These are phyloP conservation scores for Urocitellus parryii DNA, from an alignment of 2,113 vertebrate species.

Conservation along the genomic window DNA sequence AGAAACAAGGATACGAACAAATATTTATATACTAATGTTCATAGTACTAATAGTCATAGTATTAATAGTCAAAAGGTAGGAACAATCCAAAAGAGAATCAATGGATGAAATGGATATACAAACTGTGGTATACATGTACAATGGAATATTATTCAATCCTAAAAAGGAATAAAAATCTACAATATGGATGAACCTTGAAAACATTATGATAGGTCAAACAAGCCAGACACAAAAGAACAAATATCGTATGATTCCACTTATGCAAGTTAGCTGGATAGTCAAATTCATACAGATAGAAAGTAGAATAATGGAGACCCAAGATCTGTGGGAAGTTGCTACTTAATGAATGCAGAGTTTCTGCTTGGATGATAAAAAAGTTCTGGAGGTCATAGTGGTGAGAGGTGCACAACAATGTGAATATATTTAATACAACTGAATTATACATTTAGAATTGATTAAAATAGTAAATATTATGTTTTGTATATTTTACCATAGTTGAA, in stretches of 20 bases:
- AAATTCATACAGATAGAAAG: neutral
- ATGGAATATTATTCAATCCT: neutral
- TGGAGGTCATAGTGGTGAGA: neutral
- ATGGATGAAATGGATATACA: neutral
- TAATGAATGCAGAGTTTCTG: neutral
- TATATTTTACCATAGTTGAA: neutral
- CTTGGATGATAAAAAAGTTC: neutral
- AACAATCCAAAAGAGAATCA: neutral
- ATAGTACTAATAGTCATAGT: neutral
- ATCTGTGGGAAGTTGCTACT: neutral
- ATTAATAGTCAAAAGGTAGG: neutral
- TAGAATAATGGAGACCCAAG: neutral
- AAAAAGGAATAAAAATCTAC: neutral
- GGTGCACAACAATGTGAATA: neutral
- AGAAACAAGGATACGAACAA: neutral
- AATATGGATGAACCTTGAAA: neutral
- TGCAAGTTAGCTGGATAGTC: neutral
- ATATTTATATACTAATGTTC: neutral
- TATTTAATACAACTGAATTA: neutral
- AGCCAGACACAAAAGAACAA: neutral
- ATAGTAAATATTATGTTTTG: neutral
- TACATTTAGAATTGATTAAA: neutral
- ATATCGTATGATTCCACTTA: neutral
- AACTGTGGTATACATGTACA: neutral
- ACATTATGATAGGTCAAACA: neutral